Base-by-base conservation (phyloP, 2,888 invertebrate genomes). In the Archips xylosteana region DNA sequence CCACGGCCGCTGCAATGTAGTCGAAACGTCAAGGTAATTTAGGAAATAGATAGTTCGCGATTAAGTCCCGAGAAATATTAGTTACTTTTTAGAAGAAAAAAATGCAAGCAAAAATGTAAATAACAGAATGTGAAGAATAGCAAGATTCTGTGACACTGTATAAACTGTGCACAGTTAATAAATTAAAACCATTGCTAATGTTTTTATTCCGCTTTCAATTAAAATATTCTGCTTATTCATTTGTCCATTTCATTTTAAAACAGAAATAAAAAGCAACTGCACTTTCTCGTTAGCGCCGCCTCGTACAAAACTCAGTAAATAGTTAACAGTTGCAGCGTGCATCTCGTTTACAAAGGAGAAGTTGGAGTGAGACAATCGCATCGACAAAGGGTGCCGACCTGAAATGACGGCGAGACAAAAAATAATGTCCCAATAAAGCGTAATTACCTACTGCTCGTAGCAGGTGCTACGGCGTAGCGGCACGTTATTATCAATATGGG, bases 401-500 rank as follows among this genome's bases (percentile, higher is more conserved):
- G 23, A 54, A 54, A 54, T 2, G 51, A 54, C 15, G 51, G 57
- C 32, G 57, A 32, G 10, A 57, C 57, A 57, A 57, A 57, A 57
- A 57, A 57, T 57, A 57, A 57, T 57, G 62, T 45, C 62, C 15
- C 62, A 45, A 64, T 32, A 64, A 65, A 51, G 49, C 10, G 49
- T 65, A 65, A 65, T 65, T 65, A 51, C 81, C 39, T 39, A 39
- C 39, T 77, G 75, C 77, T 67, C 42, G 71, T 81, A 81, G 82
- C 84, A 85, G 81, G 81, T 83, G 85, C 82, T 80, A 79, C 81
- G 80, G 62, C 75, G 76, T 68, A 71, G 76, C 76, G 34, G 76
- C 78, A 77, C 71, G 76, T 79, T 85, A 81, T 84, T 85, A 83
- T 82, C 80, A 82, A 76, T 76, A 77, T 71, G 75, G 77, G 75